A percentile compares a stretch with the other conserved stretches of the same genome.
phyloP scores from a whole-genome alignment of 1,140 invertebrate species.

The Planococcus citri region DNA sequence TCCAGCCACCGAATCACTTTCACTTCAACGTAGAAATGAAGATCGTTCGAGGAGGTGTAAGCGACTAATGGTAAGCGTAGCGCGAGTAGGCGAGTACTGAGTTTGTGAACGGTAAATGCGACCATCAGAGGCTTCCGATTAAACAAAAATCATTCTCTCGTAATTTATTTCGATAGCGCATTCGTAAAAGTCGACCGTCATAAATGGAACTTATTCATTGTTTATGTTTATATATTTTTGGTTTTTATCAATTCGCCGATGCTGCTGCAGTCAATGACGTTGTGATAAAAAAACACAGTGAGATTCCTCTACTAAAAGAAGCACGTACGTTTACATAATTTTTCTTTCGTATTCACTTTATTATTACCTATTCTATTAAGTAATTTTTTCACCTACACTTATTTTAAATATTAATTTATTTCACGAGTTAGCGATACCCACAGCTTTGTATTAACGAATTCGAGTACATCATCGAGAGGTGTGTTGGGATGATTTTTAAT shows the following conservation, averaged over 20 bases:
- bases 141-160: neutral
- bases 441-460: too few species aligned
- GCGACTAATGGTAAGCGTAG: neutral
- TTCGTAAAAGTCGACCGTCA: neutral
- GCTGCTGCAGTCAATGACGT: neutral
- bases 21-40: neutral
- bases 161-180: neutral
- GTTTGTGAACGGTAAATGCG: slow-evolving; percentile 12
- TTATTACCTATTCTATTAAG: neutral
- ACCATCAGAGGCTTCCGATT: slow-evolving; percentile 1
- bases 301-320: slow-evolving; percentile 11
- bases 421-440: neutral
- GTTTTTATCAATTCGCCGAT: neutral
- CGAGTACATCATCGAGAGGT: too few species aligned
- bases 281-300: slow-evolving; percentile 14
- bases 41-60: neutral
- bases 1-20: slow-evolving; percentile 4
- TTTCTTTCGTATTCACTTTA: neutral
- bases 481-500: too few species aligned
- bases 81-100: neutral
- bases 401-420: neutral
- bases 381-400: neutral
- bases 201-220: slow-evolving; percentile 3
- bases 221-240: slow-evolving; percentile 10
- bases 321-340: slow-evolving; percentile 10